Conservation (phyloP, 2,113 vertebrate species). For the Pteronura brasiliensis region DNA sequence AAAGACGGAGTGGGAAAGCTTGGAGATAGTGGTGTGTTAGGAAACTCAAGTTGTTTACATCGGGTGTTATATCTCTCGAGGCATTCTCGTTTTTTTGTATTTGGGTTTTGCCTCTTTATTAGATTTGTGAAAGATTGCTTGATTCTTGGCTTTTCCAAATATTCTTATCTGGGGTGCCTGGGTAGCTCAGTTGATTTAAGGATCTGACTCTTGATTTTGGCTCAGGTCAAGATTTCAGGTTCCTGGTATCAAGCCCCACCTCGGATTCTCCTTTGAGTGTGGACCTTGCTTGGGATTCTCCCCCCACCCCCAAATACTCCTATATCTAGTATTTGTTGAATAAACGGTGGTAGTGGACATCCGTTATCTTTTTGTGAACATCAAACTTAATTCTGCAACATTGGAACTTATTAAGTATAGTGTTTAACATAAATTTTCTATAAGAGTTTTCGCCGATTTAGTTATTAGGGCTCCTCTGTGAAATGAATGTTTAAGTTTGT, state of each 20-base stretch:
- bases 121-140: not conserved
- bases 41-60: slow-evolving; percentile 85
- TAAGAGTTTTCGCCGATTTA: not conserved
- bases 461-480: not conserved
- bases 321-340: not conserved
- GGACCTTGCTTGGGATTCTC: not conserved
- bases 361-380: not conserved
- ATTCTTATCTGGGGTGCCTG: not conserved
- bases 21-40: slow-evolving; percentile 93
- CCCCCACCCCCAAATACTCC: not conserved
- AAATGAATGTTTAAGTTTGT: not conserved
- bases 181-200: too few species aligned
- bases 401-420: not conserved
- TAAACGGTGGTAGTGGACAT: not conserved
- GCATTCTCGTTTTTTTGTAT: not conserved
- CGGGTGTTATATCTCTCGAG: not conserved
- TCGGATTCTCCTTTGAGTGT: too few species aligned
- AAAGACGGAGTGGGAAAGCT: slow-evolving; percentile 94
- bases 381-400: not conserved
- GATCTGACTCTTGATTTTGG: not conserved
- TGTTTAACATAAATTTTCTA: not conserved
- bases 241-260: too few species aligned
- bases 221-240: too few species aligned
- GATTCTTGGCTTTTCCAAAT: not conserved
- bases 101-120: not conserved